phyloP scores from a whole-genome alignment of 2,113 vertebrate species.

The Tamias sibiricus region DNA sequence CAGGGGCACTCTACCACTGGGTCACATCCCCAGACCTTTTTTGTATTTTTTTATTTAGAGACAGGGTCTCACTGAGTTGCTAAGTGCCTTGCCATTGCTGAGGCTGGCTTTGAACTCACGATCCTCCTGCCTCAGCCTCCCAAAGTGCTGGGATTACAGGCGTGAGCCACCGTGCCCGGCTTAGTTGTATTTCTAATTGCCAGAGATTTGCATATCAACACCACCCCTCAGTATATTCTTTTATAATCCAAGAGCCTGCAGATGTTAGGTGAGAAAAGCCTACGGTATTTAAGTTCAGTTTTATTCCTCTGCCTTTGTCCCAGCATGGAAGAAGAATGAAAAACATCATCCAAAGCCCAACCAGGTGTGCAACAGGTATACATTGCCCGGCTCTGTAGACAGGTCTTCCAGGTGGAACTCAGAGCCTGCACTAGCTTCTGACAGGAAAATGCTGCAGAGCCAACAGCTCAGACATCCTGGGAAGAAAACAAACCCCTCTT shows the following conservation, averaged over 20 bases:
- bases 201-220: background rate
- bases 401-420: background rate
- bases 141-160: no score
- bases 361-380: background rate
- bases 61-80: no score
- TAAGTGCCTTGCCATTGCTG: no score
- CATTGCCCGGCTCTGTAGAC: background rate
- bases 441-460: background rate
- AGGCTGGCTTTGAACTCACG: no score
- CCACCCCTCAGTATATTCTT: background rate
- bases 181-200: background rate
- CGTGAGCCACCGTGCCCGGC: no score
- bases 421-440: background rate
- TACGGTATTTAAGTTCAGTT: background rate
- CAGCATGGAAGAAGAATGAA: background rate
- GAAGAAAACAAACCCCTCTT: background rate
- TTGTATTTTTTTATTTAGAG: no score
- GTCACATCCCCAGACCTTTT: no score
- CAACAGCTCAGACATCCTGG: background rate
- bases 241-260: background rate
- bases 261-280: background rate
- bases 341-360: background rate
- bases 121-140: no score
- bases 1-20: no score
- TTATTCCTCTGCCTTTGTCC: background rate